Evolutionary conservation across 2,113 vertebrate species (phyloP), one percentile per base, ranked within the genome.

Genomic region (Tetrao urogallus): DNA sequence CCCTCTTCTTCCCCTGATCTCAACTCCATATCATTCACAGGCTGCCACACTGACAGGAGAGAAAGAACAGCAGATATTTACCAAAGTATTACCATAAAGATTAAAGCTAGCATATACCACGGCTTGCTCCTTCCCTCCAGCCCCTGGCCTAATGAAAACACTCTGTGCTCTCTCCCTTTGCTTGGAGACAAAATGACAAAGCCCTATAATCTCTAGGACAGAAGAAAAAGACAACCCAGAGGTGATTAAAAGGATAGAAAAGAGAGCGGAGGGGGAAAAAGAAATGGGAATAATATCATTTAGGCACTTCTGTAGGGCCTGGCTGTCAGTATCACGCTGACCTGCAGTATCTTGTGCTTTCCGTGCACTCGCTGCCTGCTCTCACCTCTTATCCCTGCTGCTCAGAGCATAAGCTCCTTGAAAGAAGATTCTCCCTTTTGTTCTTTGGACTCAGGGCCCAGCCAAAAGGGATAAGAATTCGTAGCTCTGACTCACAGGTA

Each of bases 31-130:
- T 94, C 94, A 96, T 90, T 97, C 91, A 93, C 77, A 77, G 85
- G 79, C 94, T 97, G 89, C 94, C 82, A 94, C 86, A 85, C 85
- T 90, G 91, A 91, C 91, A 93, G 88, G 67, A 91, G 73, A 82
- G 85, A 96, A 95, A 94, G 94, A 96, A 92, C 76, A 76, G 92
- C 92, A 95, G 92, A 95, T 94, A 97, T 95, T 96, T 94, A 93
- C 92, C 75, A 9, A 95, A 96, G 90, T 93, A 97, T 97, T 96
- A 96, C 92, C 93, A 96, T 96, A 95, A 95, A 96, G 95, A 96
- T 96, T 97, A 96, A 96, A 95, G 92, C 90, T 28, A 82, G 81
- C 72, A 94, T 96, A 93, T 93, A 93, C 79, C 75, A 90, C 0
- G 1, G 72, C 80, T 95, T 2, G 1, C 76, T 95, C 54, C 81